Conservation (phyloP, 2,113 vertebrate genomes). For the Heterocephalus glaber region DNA sequence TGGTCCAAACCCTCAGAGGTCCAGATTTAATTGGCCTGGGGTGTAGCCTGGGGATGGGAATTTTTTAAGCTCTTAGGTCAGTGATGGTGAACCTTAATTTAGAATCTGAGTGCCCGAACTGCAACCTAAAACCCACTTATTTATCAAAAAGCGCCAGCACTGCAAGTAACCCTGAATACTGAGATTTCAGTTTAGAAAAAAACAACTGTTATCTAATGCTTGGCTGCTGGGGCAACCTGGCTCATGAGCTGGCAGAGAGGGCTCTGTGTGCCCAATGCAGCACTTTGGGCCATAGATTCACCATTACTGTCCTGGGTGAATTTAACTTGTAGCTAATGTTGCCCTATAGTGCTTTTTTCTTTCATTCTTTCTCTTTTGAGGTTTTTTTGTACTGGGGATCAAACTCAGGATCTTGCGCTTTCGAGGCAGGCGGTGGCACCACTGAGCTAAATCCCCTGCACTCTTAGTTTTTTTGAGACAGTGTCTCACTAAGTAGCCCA, state of each 20-base stretch:
- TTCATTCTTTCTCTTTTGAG: not conserved
- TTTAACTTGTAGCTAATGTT: conserved; percentile 21
- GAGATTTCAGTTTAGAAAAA: not conserved
- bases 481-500: not conserved
- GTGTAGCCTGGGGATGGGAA: not conserved
- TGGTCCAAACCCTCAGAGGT: not conserved
- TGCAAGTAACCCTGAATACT: not conserved
- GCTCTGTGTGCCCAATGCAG: not conserved
- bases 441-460: too few species aligned
- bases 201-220: not conserved
- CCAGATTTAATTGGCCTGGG: conserved; percentile 28
- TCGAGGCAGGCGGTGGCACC: too few species aligned
- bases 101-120: not conserved
- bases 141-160: not conserved
- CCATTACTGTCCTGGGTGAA: not conserved
- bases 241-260: not conserved
- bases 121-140: not conserved
- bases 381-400: too few species aligned
- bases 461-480: not conserved
- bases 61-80: conserved; percentile 19
- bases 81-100: not conserved
- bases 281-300: too few species aligned
- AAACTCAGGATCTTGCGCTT: too few species aligned
- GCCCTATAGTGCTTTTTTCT: not conserved
- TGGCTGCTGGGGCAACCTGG: not conserved